Evolutionary conservation across 2,888 invertebrate genomes (phyloP), one percentile per base, ranked within the genome.

Genomic region (Acleris laterana): DNA sequence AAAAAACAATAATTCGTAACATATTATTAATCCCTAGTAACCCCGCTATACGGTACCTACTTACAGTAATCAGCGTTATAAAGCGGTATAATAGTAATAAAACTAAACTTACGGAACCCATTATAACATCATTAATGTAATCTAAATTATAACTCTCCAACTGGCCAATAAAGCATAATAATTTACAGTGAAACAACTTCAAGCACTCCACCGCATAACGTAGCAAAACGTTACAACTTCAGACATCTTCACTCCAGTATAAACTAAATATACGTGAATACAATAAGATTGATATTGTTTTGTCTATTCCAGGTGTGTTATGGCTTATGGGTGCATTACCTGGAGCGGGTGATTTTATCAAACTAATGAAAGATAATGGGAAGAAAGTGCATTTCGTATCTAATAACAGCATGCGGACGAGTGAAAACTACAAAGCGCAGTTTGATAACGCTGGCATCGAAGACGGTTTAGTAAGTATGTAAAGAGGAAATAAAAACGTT

Each of bases 351-450:
- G 88, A 93, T 3, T 89, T 94, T 68, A 81, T 94, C 52, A 78
- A 79, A 4, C 76, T 85, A 44, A 87, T 94, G 68, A 84, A 89
- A 69, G 79, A 86, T 52, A 75, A 87, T 11, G 94, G 94, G 0
- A 95, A 95, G 72, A 85, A 85, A 5, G 82, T 94, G 0, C 77
- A 90, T 68, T 91, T 88, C n/a, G 92, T 93, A 5, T 93, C 94
- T 3, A 94, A 94, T 69, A 94, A 94, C 70, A 92, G 91, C 71
- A 71, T 90, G 16, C 75, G 89, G 22, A 76, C 79, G 0, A 82
- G 72, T 71, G 83, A 90, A 4, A 74, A 81, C 13, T 92, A 91
- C 65, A 81, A 84, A 44, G 65, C 61, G 0, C 72, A 77, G 25
- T 93, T 93, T 62, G 68, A 75, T 52, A 77, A 76, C 5, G 81